Percentiles rank a stretch among this genome's conserved stretches.
Evolutionary conservation across 1,140 invertebrate genomes (phyloP).

Genomic region (Hirudo medicinalis): DNA sequence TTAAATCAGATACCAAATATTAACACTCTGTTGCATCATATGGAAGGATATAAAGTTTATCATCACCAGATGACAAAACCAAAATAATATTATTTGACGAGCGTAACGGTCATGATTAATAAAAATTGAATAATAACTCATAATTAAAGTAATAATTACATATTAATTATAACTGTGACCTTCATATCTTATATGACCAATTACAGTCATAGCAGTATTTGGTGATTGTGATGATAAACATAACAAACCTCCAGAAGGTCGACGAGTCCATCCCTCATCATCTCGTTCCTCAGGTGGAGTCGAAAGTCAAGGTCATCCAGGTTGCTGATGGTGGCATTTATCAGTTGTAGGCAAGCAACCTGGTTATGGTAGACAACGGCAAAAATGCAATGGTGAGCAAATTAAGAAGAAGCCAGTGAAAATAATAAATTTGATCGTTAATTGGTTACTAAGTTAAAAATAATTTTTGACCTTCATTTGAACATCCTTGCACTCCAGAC

Average conservation of each 20-base stretch:
- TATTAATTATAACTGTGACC: too few species aligned
- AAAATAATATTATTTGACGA: too few species aligned
- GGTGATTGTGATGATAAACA: too few species aligned
- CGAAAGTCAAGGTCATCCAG: constrained; percentile 86
- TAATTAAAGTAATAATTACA: too few species aligned
- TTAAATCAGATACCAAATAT: too few species aligned
- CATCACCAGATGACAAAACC: too few species aligned
- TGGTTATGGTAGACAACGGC: constrained; percentile 29
- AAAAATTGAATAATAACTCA: too few species aligned
- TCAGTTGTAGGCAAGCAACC: constrained; percentile 72
- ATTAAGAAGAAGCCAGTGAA: neutral
- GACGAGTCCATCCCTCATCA: constrained; percentile 76
- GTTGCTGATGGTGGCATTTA: constrained; percentile 78
- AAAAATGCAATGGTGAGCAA: neutral
- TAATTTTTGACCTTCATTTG: constrained; percentile 17
- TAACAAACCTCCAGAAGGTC: constrained; percentile 55
- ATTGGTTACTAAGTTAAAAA: neutral
- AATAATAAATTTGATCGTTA: neutral
- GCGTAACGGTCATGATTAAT: too few species aligned
- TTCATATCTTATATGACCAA: too few species aligned
- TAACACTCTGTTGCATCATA: too few species aligned
- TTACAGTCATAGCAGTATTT: too few species aligned
- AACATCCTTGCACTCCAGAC: constrained; percentile 42
- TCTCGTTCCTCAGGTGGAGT: constrained; percentile 82
- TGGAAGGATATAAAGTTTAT: too few species aligned